Base-by-base conservation (phyloP, 2,113 vertebrate species). In the Cololabis saira region DNA sequence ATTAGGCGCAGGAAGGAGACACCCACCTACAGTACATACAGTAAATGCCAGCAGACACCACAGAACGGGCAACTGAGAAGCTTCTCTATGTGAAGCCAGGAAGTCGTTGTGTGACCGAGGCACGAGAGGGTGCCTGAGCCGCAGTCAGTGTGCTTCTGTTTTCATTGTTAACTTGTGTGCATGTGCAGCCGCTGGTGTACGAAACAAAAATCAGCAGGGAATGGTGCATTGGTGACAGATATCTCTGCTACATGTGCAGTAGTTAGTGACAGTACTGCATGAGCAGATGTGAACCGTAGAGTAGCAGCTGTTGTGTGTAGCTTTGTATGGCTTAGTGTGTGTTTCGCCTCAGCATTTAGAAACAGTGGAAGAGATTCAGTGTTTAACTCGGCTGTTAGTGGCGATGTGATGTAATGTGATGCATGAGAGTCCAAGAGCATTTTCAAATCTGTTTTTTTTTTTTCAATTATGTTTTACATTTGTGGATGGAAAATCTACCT, bases 211-310 rank as follows among this genome's bases (percentile, higher is more conserved):
- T 17, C 63, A 37, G 69, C 70, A 64, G 70, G 77, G 22, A 65
- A 53, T 47, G 9, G 54, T 59, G 63, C 60, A 49, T 49, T 17
- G 51, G 75, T 49, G 74, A 74, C 61, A 69, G 74, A 62, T 51
- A n/a, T 45, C 41, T 77, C 61, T 67, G 71, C 73, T 61, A 13
- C 17, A 19, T 65, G 81, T 71, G 75, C 58, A 58, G 68, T 69
- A 81, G 80, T 76, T 78, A 67, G 71, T 54, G 51, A 16, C 61
- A 67, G 54, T 84, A 89, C 44, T 80, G 87, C 87, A 89, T 87
- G 87, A 77, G 65, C 81, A 76, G 67, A 78, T 61, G 66, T 81
- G 77, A 56, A 51, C 42, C 15, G 1, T 75, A 81, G 78, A 66
- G 73, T 88, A 87, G 80, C 66, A 73, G 78, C 78, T 79, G 74